Evolutionary conservation across 2,113 vertebrate genomes (phyloP).

Genomic region (Sarotherodon lohbergeri): DNA sequence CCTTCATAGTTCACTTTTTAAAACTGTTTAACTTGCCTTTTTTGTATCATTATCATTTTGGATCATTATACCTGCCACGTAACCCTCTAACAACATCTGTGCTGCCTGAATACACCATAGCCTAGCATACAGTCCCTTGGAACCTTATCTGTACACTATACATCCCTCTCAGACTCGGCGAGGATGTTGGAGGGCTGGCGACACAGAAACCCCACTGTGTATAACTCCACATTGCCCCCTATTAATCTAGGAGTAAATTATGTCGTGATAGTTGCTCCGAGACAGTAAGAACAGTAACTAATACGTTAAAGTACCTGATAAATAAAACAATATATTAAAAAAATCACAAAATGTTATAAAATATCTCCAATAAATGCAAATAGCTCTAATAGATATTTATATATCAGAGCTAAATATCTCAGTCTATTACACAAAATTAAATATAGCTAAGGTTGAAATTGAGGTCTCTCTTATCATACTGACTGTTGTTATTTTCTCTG

Average conservation of each 20-base stretch:
- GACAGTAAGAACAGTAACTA: not conserved
- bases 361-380: not conserved
- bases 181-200: not conserved
- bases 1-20: not conserved
- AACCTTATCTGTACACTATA: not conserved
- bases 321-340: not conserved
- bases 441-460: not conserved
- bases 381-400: not conserved
- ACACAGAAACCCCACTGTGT: not conserved
- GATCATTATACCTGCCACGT: not conserved
- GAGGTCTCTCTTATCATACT: not conserved
- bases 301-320: not conserved
- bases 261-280: not conserved
- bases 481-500: not conserved
- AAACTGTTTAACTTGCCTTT: not conserved
- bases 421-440: not conserved
- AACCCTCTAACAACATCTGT: not conserved
- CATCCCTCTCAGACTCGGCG: not conserved
- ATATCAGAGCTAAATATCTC: not conserved
- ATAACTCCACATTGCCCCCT: not conserved
- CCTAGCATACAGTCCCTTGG: not conserved
- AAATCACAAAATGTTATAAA: not conserved
- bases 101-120: not conserved
- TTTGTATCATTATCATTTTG: not conserved
- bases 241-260: not conserved